Conservation (phyloP, 1,140 invertebrate species). For the Tetragnatha versicolor region DNA sequence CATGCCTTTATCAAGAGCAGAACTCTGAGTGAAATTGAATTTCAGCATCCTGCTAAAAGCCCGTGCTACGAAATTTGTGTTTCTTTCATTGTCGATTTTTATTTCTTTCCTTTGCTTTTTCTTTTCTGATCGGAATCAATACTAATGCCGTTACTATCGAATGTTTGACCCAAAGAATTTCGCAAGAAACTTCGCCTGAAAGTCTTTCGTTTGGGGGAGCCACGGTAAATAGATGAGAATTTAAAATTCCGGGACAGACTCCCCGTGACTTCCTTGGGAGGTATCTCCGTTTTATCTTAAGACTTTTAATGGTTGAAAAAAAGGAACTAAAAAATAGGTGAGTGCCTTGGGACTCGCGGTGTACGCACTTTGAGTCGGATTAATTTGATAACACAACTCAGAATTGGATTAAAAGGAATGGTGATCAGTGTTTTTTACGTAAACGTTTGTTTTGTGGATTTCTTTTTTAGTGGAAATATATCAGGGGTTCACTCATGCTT, state of each 20-base stretch:
- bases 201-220: conserved; percentile 1
- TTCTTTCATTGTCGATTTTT: conserved; percentile 33
- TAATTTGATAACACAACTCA: conserved; percentile 3
- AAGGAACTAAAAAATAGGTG: too few relatives aligned
- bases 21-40: conserved; percentile 44
- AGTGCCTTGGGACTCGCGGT: neutral
- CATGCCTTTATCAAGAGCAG: conserved; percentile 42
- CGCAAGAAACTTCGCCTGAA: neutral
- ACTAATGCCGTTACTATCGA: conserved; percentile 37
- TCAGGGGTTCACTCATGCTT: too few relatives aligned
- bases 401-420: neutral
- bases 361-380: neutral
- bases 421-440: neutral
- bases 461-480: too few relatives aligned
- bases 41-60: conserved; percentile 46
- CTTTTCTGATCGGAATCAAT: conserved; percentile 35
- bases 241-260: conserved; percentile 32
- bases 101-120: neutral
- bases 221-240: conserved; percentile 40
- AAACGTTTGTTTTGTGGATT: too few relatives aligned
- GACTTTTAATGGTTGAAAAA: too few relatives aligned
- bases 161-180: conserved; percentile 34
- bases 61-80: conserved; percentile 28
- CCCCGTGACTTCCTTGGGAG: neutral
- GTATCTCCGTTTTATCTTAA: too few relatives aligned